A percentile compares a stretch with the other conserved stretches of the same genome.
Conservation (phyloP, 2,797 vertebrate genomes). For the Sebastes oblongus region DNA sequence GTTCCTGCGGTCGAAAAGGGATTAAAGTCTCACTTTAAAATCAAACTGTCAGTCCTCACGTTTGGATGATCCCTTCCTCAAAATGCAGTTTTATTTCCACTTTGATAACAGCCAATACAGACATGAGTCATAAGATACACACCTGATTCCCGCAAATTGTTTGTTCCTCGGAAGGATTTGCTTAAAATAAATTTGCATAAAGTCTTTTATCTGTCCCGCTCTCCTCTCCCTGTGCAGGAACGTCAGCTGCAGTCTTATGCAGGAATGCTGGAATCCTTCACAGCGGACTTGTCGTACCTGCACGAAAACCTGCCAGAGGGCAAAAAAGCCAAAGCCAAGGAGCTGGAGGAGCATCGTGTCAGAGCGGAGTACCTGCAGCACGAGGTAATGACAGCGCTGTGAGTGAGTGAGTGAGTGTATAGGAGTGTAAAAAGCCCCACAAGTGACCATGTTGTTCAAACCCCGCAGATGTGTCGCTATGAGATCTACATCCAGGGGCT, state of each 20-base stretch:
- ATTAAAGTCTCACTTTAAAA: too few species aligned
- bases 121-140: not conserved
- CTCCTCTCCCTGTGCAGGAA: slow-evolving; percentile 74
- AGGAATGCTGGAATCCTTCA: slow-evolving; percentile 85
- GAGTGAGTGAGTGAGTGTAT: not conserved
- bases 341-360: slow-evolving; percentile 86
- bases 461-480: slow-evolving; percentile 86
- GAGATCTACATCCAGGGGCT: slow-evolving; percentile 85
- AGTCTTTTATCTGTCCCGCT: not conserved
- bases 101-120: not conserved
- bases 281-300: slow-evolving; percentile 81
- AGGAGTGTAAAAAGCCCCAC: not conserved
- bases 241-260: slow-evolving; percentile 86
- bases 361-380: slow-evolving; percentile 87
- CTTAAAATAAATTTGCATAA: not conserved
- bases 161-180: not conserved
- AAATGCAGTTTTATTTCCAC: not conserved
- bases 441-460: slow-evolving; percentile 4
- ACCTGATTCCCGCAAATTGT: not conserved
- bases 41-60: too few species aligned
- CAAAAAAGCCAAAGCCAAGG: slow-evolving; percentile 80
- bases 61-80: accelerated
- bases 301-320: slow-evolving; percentile 80
- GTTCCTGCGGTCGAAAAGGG: too few species aligned
- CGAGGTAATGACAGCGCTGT: slow-evolving; percentile 75